A percentile compares a stretch with the other conserved stretches of the same genome.
Evolutionary conservation across 2,113 vertebrate genomes (phyloP).

Genomic region (Myotis davidii): DNA sequence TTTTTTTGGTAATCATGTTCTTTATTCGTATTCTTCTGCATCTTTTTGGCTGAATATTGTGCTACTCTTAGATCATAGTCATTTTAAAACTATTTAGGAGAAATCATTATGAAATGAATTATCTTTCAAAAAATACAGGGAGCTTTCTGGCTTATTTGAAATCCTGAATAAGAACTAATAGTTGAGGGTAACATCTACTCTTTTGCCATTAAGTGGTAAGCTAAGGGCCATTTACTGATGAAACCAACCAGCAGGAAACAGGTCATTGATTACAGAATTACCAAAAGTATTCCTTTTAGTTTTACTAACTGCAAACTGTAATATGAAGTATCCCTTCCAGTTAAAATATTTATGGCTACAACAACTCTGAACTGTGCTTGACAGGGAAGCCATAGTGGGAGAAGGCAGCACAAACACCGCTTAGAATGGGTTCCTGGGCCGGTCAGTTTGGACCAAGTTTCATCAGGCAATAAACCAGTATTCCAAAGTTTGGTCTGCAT

Average conservation of each 20-base stretch:
- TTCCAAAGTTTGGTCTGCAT: not conserved
- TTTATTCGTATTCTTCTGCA: not conserved
- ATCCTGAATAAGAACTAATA: not conserved
- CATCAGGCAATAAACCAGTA: not conserved
- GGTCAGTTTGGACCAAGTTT: not conserved
- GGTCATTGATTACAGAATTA: not conserved
- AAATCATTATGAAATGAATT: slow-evolving; percentile 5
- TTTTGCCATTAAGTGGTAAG: not conserved
- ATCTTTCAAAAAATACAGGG: not conserved
- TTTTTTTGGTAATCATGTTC: not conserved
- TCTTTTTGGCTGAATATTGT: not conserved
- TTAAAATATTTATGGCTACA: not conserved
- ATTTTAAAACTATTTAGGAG: not conserved
- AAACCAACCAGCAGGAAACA: not conserved
- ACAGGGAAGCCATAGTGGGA: not conserved
- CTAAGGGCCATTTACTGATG: not conserved
- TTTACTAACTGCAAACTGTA: not conserved
- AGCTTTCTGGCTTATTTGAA: not conserved
- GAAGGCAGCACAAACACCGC: not conserved
- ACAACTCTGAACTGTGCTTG: not conserved
- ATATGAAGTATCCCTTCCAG: not conserved
- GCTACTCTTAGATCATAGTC: not conserved
- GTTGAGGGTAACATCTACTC: not conserved
- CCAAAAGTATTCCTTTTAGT: not conserved
- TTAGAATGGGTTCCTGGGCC: not conserved